Conservation (phyloP, 2,113 vertebrate genomes). For the Tychaedon coryphoeus region DNA sequence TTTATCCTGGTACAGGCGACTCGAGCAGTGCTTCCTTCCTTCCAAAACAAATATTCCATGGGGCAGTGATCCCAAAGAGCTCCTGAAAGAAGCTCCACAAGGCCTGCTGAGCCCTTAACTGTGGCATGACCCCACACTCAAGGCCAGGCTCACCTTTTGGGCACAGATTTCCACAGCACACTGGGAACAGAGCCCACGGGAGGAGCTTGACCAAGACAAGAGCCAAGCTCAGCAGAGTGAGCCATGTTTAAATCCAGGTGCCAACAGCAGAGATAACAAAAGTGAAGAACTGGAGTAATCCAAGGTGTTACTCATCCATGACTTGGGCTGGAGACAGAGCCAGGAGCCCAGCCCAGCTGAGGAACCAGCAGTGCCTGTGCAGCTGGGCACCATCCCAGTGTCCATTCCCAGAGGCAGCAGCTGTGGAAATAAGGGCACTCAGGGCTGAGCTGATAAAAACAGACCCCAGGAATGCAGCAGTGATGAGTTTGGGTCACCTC, state of each 20-base stretch:
- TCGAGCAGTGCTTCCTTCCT: neutral
- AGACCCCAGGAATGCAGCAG: neutral
- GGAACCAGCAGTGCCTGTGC: neutral
- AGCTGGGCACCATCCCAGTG: neutral
- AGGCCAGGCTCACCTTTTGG: neutral
- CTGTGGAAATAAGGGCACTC: accelerated
- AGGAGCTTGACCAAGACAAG: neutral
- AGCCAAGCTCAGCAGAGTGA: neutral
- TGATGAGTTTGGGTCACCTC: neutral
- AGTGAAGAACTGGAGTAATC: neutral
- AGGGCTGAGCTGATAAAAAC: neutral
- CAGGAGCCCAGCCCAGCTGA: neutral
- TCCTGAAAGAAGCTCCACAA: neutral
- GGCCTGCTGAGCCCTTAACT: neutral
- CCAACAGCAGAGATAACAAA: neutral
- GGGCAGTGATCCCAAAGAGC: neutral
- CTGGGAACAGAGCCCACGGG: neutral
- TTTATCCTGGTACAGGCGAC: neutral
- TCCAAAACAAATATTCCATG: neutral
- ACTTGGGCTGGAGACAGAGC: neutral
- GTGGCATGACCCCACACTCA: neutral
- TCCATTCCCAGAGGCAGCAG: neutral
- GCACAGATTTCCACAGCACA: neutral
- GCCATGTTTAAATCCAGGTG: neutral
- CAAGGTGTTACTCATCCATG: neutral